Percentiles rank a stretch among this genome's conserved stretches.
phyloP scores from a whole-genome alignment of 2,797 vertebrate genomes.

The Phrynocephalus guinanensis region DNA sequence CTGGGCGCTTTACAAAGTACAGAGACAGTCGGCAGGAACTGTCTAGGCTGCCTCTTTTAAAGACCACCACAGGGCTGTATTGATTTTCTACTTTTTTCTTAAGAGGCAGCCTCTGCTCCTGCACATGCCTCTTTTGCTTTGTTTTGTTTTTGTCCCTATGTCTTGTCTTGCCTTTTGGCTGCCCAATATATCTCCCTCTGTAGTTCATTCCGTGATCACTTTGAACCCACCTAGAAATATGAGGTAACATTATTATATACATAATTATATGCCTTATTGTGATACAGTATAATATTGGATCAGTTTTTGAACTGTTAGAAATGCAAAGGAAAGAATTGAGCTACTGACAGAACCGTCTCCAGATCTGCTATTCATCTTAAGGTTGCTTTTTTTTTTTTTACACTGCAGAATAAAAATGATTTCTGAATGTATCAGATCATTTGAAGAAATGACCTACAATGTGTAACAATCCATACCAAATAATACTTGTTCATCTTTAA shows the following conservation, averaged over 20 bases:
- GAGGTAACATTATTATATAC: background rate
- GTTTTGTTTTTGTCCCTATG: background rate
- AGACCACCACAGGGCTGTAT: too few species aligned
- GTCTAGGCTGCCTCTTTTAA: too few species aligned
- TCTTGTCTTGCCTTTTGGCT: background rate
- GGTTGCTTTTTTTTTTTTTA: slow-evolving; percentile 6
- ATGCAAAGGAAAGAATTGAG: slow-evolving; percentile 29
- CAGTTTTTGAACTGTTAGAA: slow-evolving; percentile 58
- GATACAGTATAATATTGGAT: slow-evolving; percentile 31
- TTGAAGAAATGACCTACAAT: too few species aligned
- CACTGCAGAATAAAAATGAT: slow-evolving; percentile 46
- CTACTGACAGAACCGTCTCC: slow-evolving; percentile 27
- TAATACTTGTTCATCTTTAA: too few species aligned
- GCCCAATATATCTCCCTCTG: slow-evolving; percentile 19
- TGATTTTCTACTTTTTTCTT: too few species aligned
- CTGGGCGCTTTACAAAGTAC: too few species aligned
- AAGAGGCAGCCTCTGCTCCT: too few species aligned
- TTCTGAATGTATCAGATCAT: slow-evolving; percentile 35
- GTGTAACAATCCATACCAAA: too few species aligned
- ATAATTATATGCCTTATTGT: background rate
- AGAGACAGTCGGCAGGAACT: too few species aligned
- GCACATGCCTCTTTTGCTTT: background rate
- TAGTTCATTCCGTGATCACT: background rate
- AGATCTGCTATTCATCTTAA: slow-evolving; percentile 15
- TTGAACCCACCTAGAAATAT: background rate